Evolutionary conservation across 2,888 invertebrate species (phyloP), one percentile per base, ranked within the genome.

Genomic region (Antitype chi): DNA sequence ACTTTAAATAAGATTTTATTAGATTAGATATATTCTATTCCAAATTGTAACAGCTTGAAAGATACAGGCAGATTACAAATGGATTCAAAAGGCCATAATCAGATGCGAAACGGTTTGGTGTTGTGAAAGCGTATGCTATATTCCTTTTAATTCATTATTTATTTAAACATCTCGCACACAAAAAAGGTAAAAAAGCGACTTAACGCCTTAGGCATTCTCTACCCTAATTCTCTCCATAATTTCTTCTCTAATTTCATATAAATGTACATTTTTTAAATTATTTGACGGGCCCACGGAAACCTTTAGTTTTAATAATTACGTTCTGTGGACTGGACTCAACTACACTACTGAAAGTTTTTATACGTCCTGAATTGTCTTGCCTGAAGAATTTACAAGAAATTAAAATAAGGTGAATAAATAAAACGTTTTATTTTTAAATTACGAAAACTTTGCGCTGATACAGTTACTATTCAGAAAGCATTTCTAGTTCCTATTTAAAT

Each of bases 401-500:
- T 20, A 57, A 57, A 38, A 43, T 0, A 2, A 25, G 13, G 8
- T 23, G 25, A 32, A 28, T 43, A 57, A 52, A 52, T 25, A 1
- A 17, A 43, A 43, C 11, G 1, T 6, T 32, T 57, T 32, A 2
- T 6, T 32, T 57, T 32, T 5, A 13, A 25, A 3, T 28, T n/a
- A 7, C n/a, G 15, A n/a, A 69, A 79, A 28, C 38, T 4, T 49
- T 23, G 23, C n/a, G 43, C 15, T 38, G 5, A n/a, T 20, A 72
- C 80, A 28, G n/a, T 28, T 25, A 53, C 32, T 32, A 63, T 64
- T 47, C 57, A 75, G 25, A 76, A 75, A 76, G 13, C 8, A 49
- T 66, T 64, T 59, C 64, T 59, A 38, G 53, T 32, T 66, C 20
- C 63, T 55, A 75, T 49, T 32, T 62, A 15, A 25, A 15, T 64